Evolutionary conservation across 2,797 vertebrate genomes (phyloP).

Genomic region (Sebastes steindachneri): DNA sequence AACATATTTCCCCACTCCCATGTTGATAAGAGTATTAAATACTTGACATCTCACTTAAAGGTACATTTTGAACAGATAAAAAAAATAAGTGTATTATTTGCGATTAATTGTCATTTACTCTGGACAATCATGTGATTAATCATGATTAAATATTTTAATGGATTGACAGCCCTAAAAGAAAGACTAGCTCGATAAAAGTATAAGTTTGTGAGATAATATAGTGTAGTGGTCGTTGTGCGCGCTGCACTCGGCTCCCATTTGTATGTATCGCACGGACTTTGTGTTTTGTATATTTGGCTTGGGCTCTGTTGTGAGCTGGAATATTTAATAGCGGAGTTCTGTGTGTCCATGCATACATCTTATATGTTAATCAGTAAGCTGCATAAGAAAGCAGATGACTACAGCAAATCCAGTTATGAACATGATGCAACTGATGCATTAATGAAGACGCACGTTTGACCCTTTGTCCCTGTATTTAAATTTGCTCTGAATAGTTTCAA

Average conservation of each 20-base stretch:
- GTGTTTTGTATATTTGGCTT: background rate
- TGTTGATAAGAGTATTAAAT: too few species aligned
- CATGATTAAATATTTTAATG: too few species aligned
- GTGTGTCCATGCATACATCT: background rate
- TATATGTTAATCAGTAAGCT: constrained; percentile 6
- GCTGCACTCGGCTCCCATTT: background rate
- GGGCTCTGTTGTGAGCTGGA: background rate
- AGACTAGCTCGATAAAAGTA: background rate
- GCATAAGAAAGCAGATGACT: background rate
- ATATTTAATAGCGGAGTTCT: background rate
- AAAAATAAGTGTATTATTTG: too few species aligned
- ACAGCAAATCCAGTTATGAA: background rate
- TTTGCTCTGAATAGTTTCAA: background rate
- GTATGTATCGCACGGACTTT: background rate
- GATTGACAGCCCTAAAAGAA: background rate
- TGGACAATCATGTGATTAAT: too few species aligned
- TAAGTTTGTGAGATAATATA: background rate
- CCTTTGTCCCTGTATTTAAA: background rate
- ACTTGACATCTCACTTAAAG: too few species aligned
- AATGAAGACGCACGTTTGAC: background rate
- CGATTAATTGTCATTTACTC: too few species aligned
- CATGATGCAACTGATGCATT: background rate
- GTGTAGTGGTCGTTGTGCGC: background rate
- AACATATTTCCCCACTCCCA: too few species aligned
- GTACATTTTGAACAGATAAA: too few species aligned